Evolutionary conservation across 2,797 vertebrate species (phyloP), one percentile per base, ranked within the genome.

Genomic region (Phoxinus dragarum): DNA sequence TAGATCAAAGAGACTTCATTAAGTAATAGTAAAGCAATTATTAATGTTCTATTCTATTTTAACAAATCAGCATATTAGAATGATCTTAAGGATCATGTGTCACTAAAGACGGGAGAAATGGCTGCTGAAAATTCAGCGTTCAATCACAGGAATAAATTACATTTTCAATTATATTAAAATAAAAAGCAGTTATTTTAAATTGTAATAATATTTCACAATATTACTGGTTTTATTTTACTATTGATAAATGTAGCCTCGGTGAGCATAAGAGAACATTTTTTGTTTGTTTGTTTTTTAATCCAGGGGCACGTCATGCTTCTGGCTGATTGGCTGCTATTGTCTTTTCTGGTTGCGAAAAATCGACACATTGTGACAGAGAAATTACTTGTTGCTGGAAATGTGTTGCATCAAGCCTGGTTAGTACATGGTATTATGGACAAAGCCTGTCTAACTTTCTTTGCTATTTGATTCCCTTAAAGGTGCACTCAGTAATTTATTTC

Each of bases 341-440:
- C 21, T 59, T 77, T 38, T n/a, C 52, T 76, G 52, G 74, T 76
- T 56, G 54, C 34, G 36, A 56, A 56, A 38, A 38, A n/a, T 23
- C 12, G 4, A 56, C 34, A n/a, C 2, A n/a, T n/a, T 77, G 52
- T 59, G 52, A 77, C 34, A 56, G 21, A 59, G 14, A 66, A 34
- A 66, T 34, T 40, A 76, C 8, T 5, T 59, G 34, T n/a, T 42
- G 38, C 38, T 64, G 38, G 38, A 78, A 78, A 78, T 16, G 0
- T 78, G 56, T 78, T 61, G 38, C 76, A 78, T 64, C 76, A 78
- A 0, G 56, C 23, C n/a, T 44, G 38, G 49, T 64, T 44, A 64
- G 56, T 19, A 64, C 76, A 64, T 5, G 1, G n/a, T 78, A 27
- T 27, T 27, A 27, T 27, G 27, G 27, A 64, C 36, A 42, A 64